Conservation (phyloP, 2,797 vertebrate species). For the Florisuga fusca region DNA sequence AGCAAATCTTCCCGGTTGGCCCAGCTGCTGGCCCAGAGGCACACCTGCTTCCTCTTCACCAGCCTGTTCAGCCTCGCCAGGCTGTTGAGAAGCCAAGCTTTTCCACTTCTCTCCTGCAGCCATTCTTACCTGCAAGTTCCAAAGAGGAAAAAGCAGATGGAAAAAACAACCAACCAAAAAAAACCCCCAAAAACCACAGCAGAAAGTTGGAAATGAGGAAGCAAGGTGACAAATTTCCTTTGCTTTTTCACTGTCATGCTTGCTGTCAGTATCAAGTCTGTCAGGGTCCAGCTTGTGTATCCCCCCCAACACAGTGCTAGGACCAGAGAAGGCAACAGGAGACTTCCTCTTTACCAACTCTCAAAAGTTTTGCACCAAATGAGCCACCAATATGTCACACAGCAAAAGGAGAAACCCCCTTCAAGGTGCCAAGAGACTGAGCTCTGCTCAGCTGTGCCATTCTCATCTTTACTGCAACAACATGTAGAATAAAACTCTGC, state of each 20-base stretch:
- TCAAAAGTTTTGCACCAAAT: not conserved
- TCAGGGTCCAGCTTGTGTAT: not conserved
- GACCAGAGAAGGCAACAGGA: not conserved
- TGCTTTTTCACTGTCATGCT: no score
- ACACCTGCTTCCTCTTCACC: not conserved
- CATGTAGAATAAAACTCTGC: not conserved
- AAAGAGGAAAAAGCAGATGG: not conserved
- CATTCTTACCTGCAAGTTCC: constrained; percentile 58
- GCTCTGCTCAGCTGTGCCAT: not conserved
- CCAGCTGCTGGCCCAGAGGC: constrained; percentile 76
- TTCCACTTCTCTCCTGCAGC: not conserved
- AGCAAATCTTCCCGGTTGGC: constrained; percentile 87
- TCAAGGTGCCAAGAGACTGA: not conserved
- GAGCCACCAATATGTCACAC: not conserved
- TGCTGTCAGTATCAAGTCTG: not conserved
- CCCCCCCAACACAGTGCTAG: not conserved
- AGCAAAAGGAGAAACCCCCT: not conserved
- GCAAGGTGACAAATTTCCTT: not conserved
- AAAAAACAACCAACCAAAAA: not conserved
- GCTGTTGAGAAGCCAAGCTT: not conserved
- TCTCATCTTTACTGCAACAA: not conserved
- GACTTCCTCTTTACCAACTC: not conserved
- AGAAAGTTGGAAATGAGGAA: not conserved
- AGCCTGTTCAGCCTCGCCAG: not conserved
- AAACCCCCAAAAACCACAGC: not conserved